Conservation (phyloP, 1,140 invertebrate genomes). For the Homarus americanus region DNA sequence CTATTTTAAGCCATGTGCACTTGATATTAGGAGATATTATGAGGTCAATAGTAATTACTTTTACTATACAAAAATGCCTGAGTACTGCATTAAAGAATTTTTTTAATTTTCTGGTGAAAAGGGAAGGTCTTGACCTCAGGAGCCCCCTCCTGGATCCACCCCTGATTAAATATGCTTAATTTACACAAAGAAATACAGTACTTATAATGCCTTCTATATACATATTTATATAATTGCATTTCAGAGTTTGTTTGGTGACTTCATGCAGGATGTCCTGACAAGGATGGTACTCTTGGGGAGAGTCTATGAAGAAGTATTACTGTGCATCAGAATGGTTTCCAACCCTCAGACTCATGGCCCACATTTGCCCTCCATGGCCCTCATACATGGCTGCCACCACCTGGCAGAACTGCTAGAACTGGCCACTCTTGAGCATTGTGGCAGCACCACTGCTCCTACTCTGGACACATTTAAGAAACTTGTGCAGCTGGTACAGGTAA, state of each 20-base stretch:
- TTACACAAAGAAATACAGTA: too few species aligned
- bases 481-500: conserved; percentile 55
- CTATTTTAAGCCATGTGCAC: too few species aligned
- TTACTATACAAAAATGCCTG: too few species aligned
- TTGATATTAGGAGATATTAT: too few species aligned
- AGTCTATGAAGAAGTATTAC: conserved; percentile 43
- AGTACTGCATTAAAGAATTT: too few species aligned
- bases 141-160: too few species aligned
- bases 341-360: conserved; percentile 35
- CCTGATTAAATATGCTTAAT: too few species aligned
- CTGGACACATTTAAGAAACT: conserved; percentile 51
- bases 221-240: background rate
- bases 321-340: conserved; percentile 4
- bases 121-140: too few species aligned
- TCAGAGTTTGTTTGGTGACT: conserved; percentile 57
- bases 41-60: too few species aligned
- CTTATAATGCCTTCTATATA: too few species aligned
- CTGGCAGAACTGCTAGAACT: conserved; percentile 53
- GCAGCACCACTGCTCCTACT: conserved; percentile 34
- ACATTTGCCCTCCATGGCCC: conserved; percentile 29
- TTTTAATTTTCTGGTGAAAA: too few species aligned
- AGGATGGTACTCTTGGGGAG: conserved; percentile 42
- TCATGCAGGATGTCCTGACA: conserved; percentile 62
- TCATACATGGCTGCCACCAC: conserved; percentile 42
- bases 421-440: conserved; percentile 43